Evolutionary conservation across 2,888 invertebrate genomes (phyloP).

Genomic region (Eulithis prunata): DNA sequence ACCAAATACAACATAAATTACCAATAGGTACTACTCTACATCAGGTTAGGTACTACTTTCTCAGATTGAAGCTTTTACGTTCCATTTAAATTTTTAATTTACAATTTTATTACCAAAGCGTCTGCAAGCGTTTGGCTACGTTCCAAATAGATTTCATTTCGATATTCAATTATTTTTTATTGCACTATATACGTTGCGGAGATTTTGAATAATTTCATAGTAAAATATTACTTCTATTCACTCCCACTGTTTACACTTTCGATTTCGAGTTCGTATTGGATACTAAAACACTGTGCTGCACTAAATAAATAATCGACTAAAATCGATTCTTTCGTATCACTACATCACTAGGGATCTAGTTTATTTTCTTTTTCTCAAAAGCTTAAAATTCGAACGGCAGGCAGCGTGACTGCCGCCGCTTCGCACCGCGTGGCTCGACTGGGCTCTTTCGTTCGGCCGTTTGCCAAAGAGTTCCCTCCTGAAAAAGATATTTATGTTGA

Average conservation of each 20-base stretch:
- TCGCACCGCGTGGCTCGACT: constrained; percentile 74
- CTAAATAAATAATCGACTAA: constrained; percentile 37
- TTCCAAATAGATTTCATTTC: constrained; percentile 33
- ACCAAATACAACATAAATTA: too few species aligned
- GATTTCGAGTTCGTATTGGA: constrained; percentile 43
- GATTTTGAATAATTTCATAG: constrained; percentile 37
- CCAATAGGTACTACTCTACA: not conserved
- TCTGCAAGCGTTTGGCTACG: constrained; percentile 32
- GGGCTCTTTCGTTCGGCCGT: constrained; percentile 74
- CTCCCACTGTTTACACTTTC: constrained; percentile 51
- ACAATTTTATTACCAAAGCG: constrained; percentile 22
- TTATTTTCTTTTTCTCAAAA: constrained; percentile 37
- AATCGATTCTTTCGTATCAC: constrained; percentile 22
- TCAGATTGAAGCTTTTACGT: constrained; percentile 8
- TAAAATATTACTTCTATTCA: constrained; percentile 41
- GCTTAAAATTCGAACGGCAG: constrained; percentile 54
- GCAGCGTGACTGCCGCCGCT: constrained; percentile 66
- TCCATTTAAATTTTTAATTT: constrained; percentile 21
- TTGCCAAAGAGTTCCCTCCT: constrained; percentile 77
- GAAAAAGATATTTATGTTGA: constrained; percentile 79
- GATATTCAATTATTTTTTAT: constrained; percentile 36
- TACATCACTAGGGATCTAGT: constrained; percentile 40
- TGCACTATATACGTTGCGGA: constrained; percentile 29
- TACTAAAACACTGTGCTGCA: constrained; percentile 32
- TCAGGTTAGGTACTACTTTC: constrained; percentile 1